These are phyloP conservation scores for Glareola pratincola DNA, from an alignment of 2,113 vertebrate species.

Conservation along the genomic window DNA sequence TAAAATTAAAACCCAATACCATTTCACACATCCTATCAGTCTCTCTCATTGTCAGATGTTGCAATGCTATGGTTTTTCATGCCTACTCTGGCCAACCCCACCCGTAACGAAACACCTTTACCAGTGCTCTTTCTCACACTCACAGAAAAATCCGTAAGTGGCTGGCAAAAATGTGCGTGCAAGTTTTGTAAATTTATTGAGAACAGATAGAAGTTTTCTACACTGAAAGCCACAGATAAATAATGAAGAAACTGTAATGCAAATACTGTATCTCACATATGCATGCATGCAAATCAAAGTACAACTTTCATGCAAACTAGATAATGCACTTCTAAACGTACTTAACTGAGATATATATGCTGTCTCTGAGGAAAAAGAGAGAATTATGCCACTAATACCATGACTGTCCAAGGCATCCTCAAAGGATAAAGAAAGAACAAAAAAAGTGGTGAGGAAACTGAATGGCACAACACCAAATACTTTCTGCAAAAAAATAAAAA, in stretches of 20 bases:
- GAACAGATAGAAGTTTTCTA: neutral
- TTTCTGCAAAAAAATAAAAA: neutral
- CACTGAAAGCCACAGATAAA: neutral
- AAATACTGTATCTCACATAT: conserved; percentile 39
- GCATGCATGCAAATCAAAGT: conserved; percentile 32
- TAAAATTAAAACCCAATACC: neutral
- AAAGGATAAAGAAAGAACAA: conserved; percentile 9
- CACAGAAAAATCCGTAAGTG: neutral
- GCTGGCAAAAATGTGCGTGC: neutral
- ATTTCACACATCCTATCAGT: neutral
- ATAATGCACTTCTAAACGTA: neutral
- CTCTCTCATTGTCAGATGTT: neutral
- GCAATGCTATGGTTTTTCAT: neutral
- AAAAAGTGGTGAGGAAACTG: neutral
- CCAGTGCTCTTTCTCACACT: neutral
- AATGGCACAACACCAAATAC: neutral
- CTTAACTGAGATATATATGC: neutral
- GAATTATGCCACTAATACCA: conserved; percentile 4
- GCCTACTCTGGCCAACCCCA: neutral
- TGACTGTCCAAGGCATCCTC: neutral
- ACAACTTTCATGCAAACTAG: conserved; percentile 19
- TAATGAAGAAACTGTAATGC: neutral
- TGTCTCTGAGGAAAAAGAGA: neutral
- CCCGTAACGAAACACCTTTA: neutral
- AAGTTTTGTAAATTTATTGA: neutral